A percentile compares a stretch with the other conserved stretches of the same genome.
These are phyloP conservation scores for Diogma glabrata DNA, from an alignment of 2,888 invertebrate species.

Conservation along the genomic window DNA sequence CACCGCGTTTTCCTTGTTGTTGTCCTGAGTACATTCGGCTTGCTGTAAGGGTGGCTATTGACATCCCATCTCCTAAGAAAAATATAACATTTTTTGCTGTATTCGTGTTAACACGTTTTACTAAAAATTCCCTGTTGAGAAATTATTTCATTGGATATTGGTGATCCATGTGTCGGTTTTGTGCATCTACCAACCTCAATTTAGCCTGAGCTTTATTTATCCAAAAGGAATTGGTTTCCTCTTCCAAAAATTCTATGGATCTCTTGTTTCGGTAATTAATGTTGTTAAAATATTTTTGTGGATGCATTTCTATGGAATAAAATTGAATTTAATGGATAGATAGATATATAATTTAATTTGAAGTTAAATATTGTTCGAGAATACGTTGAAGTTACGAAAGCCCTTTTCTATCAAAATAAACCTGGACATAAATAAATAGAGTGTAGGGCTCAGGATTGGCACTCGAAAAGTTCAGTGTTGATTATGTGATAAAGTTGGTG, in stretches of 20 bases:
- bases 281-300: too few species aligned
- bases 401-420: too few species aligned
- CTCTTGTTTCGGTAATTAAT: not conserved
- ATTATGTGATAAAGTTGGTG: too few species aligned
- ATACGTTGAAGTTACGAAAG: too few species aligned
- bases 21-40: conserved; percentile 54
- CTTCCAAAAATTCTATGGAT: not conserved
- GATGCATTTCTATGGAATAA: conserved; percentile 6
- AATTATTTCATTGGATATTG: conserved; percentile 18
- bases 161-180: too few species aligned
- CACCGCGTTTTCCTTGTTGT: conserved; percentile 40
- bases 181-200: not conserved
- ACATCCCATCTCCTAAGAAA: conserved; percentile 66
- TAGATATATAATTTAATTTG: too few species aligned
- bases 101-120: conserved; percentile 29
- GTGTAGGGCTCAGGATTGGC: too few species aligned
- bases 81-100: conserved; percentile 66
- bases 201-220: not conserved
- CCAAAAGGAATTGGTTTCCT: conserved; percentile 1
- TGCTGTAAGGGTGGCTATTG: conserved; percentile 53
- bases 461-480: too few species aligned
- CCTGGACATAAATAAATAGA: too few species aligned
- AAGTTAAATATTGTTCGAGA: too few species aligned
- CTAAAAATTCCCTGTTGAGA: conserved; percentile 26
- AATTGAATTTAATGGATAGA: too few species aligned